Evolutionary conservation across 2,797 vertebrate species (phyloP).

Genomic region (Agapornis canus): DNA sequence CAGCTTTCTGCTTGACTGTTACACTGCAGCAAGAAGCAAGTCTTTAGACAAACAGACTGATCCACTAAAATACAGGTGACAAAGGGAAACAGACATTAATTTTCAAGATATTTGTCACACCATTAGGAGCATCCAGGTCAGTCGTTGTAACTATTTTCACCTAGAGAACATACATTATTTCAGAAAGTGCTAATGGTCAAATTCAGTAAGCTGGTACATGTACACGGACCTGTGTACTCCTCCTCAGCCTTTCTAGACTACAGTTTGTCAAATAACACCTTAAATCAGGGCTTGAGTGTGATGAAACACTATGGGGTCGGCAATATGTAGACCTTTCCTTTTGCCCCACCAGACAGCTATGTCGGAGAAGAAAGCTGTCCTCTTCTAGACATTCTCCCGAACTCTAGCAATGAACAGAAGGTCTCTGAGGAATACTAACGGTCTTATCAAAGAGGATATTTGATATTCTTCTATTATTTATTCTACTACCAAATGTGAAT

Average conservation of each 20-base stretch:
- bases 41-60: not conserved
- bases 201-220: not conserved
- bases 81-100: not conserved
- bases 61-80: not conserved
- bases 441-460: not conserved
- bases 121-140: not conserved
- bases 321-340: not conserved
- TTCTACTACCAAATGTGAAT: not conserved
- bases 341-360: not conserved
- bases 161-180: not conserved
- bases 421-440: not conserved
- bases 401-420: not conserved
- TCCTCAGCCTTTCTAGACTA: not conserved
- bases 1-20: not conserved
- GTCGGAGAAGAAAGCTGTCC: not conserved
- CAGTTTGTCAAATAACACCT: not conserved
- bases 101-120: not conserved
- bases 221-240: not conserved
- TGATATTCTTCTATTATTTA: not conserved
- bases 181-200: not conserved
- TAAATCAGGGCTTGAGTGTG: not conserved
- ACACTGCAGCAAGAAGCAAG: not conserved
- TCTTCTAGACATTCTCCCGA: not conserved
- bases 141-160: not conserved
- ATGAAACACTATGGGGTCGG: not conserved